Percentiles rank a stretch among this genome's conserved stretches.
phyloP scores from a whole-genome alignment of 2,888 invertebrate species.

The Orthosia gracilis region DNA sequence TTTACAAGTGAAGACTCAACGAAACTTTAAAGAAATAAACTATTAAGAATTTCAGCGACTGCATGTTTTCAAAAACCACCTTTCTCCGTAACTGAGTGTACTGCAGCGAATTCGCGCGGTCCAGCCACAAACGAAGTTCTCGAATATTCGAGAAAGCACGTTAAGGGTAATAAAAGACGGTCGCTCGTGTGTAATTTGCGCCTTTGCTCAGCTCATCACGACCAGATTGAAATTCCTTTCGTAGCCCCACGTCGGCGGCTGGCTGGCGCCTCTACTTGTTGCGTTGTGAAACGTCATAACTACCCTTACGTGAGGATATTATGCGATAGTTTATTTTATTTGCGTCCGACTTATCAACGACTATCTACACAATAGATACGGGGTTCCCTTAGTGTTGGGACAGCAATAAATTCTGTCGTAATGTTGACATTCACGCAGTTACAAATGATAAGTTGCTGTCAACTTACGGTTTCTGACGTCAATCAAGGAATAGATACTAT shows the following conservation, averaged over 20 bases:
- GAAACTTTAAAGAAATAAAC: not conserved
- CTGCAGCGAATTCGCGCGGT: slow-evolving; percentile 40
- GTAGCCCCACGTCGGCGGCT: slow-evolving; percentile 80
- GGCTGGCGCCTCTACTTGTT: slow-evolving; percentile 87
- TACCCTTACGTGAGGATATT: slow-evolving; percentile 83
- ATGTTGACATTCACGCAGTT: slow-evolving; percentile 29
- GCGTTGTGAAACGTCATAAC: slow-evolving; percentile 87
- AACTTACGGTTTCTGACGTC: slow-evolving; percentile 16
- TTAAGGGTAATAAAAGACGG: slow-evolving; percentile 75
- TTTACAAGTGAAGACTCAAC: not conserved
- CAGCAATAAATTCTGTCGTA: slow-evolving; percentile 39
- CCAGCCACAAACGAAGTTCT: slow-evolving; percentile 57
- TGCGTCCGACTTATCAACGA: slow-evolving; percentile 70
- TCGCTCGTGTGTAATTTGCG: slow-evolving; percentile 85
- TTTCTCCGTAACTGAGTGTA: slow-evolving; percentile 24
- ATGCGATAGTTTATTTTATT: slow-evolving; percentile 79
- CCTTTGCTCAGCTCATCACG: slow-evolving; percentile 85
- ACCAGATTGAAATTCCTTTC: slow-evolving; percentile 89
- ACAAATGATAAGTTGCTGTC: slow-evolving; percentile 20
- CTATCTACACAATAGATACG: slow-evolving; percentile 46
- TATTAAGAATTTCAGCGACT: slow-evolving; percentile 1
- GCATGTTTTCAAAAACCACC: slow-evolving; percentile 11
- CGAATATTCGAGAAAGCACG: slow-evolving; percentile 66
- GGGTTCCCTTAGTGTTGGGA: slow-evolving; percentile 20
- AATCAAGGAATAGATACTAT: not conserved